Percentiles rank a stretch among this genome's conserved stretches.
Evolutionary conservation across 1,140 invertebrate genomes (phyloP).

Genomic region (Leptonema lineaticorne): DNA sequence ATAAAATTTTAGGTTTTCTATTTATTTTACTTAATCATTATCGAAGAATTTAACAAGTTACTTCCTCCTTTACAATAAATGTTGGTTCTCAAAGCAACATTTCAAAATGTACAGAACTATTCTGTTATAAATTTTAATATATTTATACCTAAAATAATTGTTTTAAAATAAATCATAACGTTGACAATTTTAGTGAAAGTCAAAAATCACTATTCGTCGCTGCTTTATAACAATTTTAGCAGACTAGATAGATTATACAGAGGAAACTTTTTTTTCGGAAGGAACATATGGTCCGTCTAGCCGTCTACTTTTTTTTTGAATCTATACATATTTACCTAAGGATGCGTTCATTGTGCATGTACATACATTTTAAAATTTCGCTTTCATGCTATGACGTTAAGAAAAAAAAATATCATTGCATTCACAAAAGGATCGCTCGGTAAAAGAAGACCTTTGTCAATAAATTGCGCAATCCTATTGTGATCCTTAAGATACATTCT

Average conservation of each 20-base stretch:
- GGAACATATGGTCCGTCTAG: constrained; percentile 36
- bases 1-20: too few relatives aligned
- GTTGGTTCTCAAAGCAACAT: too few relatives aligned
- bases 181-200: too few relatives aligned
- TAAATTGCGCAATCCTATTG: not conserved
- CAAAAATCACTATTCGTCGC: not conserved
- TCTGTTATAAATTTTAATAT: too few relatives aligned
- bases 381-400: not conserved
- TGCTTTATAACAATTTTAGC: constrained; percentile 4
- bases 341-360: not conserved
- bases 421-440: too few relatives aligned
- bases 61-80: too few relatives aligned
- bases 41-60: too few relatives aligned
- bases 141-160: too few relatives aligned
- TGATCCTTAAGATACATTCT: too few relatives aligned
- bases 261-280: constrained; percentile 36
- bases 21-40: too few relatives aligned
- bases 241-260: constrained; percentile 8
- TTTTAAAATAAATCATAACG: too few relatives aligned
- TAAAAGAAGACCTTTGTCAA: not conserved
- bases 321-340: not conserved
- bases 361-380: constrained; percentile 12
- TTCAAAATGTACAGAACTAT: too few relatives aligned
- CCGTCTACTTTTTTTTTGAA: constrained; percentile 22
- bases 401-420: not conserved